Evolutionary conservation across 1,140 invertebrate species (phyloP).

Genomic region (Steinernema khuongi): DNA sequence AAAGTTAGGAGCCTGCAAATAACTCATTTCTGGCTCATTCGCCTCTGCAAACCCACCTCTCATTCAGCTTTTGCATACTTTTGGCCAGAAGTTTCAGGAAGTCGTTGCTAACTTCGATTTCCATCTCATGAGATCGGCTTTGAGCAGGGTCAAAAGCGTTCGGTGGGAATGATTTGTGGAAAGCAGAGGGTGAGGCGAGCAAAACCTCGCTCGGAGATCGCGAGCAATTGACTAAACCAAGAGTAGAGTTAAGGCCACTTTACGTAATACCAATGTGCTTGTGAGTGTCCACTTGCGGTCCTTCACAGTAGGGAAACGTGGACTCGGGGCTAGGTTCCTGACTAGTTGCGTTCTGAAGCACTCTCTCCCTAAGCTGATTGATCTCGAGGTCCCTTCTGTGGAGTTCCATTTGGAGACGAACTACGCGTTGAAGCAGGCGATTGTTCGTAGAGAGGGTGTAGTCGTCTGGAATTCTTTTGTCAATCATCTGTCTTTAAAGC

Average conservation of each 20-base stretch:
- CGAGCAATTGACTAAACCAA: neutral
- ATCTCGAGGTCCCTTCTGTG: neutral
- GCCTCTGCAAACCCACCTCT: neutral
- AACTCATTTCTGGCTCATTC: neutral
- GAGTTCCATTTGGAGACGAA: conserved; percentile 9
- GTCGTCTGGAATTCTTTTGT: neutral
- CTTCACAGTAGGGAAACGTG: no score
- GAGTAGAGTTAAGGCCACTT: neutral
- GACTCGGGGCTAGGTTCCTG: neutral
- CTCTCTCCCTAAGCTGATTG: neutral
- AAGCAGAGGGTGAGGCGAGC: neutral
- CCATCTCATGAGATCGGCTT: neutral
- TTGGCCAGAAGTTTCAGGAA: neutral
- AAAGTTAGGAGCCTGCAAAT: neutral
- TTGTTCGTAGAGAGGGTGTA: neutral
- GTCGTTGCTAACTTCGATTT: neutral
- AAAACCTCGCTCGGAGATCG: neutral
- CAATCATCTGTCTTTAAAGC: no score
- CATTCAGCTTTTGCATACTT: neutral
- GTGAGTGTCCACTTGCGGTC: no score
- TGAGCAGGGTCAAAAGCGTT: neutral
- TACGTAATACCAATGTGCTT: neutral
- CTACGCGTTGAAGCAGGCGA: neutral
- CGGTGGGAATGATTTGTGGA: neutral
- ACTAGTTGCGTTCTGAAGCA: neutral